Conservation (phyloP, 2,113 vertebrate species). For the Orycteropus afer region DNA sequence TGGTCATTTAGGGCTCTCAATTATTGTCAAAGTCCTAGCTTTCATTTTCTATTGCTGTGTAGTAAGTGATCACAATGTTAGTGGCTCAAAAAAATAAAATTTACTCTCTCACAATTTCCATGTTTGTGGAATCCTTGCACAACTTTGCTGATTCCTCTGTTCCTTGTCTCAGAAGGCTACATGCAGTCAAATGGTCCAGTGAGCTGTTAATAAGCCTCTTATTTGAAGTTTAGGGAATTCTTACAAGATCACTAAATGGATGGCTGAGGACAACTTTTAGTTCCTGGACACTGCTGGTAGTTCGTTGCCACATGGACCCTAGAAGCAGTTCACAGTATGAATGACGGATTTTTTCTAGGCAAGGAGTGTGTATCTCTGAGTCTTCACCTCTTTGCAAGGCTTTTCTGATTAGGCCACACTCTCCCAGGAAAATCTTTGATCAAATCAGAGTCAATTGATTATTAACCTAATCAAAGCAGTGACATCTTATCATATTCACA, state of each 20-base stretch:
- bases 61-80: background rate
- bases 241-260: fast-evolving
- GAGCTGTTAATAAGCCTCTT: background rate
- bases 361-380: fast-evolving
- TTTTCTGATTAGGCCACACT: background rate
- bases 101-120: background rate
- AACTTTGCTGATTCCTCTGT: background rate
- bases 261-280: background rate
- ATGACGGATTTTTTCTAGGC: background rate
- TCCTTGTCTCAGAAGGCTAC: background rate
- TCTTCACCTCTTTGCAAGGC: background rate
- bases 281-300: fast-evolving
- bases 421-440: background rate
- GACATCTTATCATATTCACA: background rate
- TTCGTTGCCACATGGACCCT: fast-evolving
- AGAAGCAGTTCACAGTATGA: background rate
- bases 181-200: fast-evolving
- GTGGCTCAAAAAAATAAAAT: background rate
- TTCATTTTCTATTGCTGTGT: background rate
- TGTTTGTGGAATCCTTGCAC: background rate
- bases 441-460: background rate
- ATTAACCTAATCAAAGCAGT: fast-evolving
- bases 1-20: background rate
- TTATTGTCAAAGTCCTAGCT: background rate
- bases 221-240: background rate